Evolutionary conservation across 1,140 invertebrate species (phyloP), one percentile per base, ranked within the genome.

Genomic region (Ips typographus): DNA sequence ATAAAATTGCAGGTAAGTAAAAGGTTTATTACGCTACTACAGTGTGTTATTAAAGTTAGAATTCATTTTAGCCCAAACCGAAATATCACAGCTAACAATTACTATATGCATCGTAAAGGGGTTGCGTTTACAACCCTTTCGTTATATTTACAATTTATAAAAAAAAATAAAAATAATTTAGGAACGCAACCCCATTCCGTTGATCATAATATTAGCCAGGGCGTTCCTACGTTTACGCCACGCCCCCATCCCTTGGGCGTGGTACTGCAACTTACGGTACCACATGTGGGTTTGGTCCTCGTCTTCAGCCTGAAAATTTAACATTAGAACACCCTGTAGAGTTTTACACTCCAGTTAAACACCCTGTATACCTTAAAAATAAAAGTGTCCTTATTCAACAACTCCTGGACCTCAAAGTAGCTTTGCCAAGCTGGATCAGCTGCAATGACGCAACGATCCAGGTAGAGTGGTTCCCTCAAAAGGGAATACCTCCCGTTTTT

Each of bases 141-240:
- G 22, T 22, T 22, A 22, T 22, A 22, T 49, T 8, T 49, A 49
- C 22, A 49, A 49, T 8, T 49, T 49, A 49, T 49, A 49, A 8
- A 49, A 6, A 49, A 49, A 49, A 49, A 49, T 49, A 49, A 49
- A 49, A 49, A 49, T 49, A 22, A 22, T 22, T 22, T 80, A 83
- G 2, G 81, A 79, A 65, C 83, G 69, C 40, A 81, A 72, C 49
- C 80, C 83, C 89, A 92, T 92, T 40, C 92, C 91, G 79, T 94
- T 95, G 75, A 95, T 95, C 94, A 97, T 96, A 70, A 98, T 97
- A 80, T 98, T 97, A 42, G 94, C 94, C 68, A 98, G 82, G 1
- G 94, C 95, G 76, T 95, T 95, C 36, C 95, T 85, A 75, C 95
- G 83, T 81, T 91, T 91, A 68, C 95, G 86, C 95, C 95, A 98